A percentile compares a stretch with the other conserved stretches of the same genome.
phyloP scores from a whole-genome alignment of 2,888 invertebrate species.

The Stenchaetothrips biformis region DNA sequence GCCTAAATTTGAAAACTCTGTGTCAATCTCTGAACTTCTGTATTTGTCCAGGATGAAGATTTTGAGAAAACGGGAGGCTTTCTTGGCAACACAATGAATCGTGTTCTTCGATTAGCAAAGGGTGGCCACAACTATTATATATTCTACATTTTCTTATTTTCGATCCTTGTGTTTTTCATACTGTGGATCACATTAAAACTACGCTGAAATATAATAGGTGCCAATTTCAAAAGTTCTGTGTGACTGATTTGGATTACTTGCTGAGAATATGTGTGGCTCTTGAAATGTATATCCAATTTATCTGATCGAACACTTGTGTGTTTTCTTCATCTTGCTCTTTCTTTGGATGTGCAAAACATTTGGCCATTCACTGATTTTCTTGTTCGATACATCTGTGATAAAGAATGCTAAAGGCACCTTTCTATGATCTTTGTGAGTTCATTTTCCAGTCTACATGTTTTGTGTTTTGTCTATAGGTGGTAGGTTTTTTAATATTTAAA shows the following conservation, averaged over 20 bases:
- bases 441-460: not conserved
- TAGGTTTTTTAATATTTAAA: no score
- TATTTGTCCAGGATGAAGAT: conserved; percentile 63
- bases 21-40: not conserved
- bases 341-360: no score
- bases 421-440: not conserved
- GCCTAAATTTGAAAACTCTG: not conserved
- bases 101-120: conserved; percentile 73
- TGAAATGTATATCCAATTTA: not conserved
- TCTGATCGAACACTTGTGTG: not conserved
- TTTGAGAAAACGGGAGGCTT: conserved; percentile 85
- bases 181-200: conserved; percentile 57
- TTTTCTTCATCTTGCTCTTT: no score
- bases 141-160: conserved; percentile 79
- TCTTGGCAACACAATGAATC: conserved; percentile 76
- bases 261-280: not conserved
- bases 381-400: not conserved
- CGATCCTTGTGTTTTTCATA: conserved; percentile 78
- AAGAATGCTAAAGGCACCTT: not conserved
- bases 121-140: conserved; percentile 83
- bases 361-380: not conserved
- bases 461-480: not conserved
- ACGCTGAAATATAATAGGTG: conserved; percentile 35
- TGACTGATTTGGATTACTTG: not conserved
- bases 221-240: not conserved